Evolutionary conservation across 2,888 invertebrate genomes (phyloP).

Genomic region (Hermaeophaga mercurialis): DNA sequence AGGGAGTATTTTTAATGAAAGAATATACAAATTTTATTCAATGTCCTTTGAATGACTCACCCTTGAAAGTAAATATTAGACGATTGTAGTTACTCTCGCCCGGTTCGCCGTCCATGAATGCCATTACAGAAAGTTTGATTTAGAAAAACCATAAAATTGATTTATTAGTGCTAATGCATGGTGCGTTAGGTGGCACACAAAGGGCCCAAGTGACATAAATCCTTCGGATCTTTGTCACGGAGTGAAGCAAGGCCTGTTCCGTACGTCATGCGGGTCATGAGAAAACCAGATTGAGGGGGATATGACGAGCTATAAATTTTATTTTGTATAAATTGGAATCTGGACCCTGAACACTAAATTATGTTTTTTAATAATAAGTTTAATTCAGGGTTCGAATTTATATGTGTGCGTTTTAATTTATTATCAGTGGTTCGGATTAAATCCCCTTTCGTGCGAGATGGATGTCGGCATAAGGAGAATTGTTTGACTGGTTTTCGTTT

Average conservation of each 20-base stretch:
- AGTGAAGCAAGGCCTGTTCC: conserved; percentile 46
- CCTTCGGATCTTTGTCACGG: conserved; percentile 56
- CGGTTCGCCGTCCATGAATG: conserved; percentile 10
- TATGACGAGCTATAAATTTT: conserved; percentile 43
- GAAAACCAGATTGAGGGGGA: conserved; percentile 44
- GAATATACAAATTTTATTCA: too few relatives aligned
- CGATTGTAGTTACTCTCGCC: not conserved
- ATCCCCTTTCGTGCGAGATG: conserved; percentile 23
- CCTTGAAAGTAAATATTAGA: not conserved
- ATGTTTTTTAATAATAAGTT: conserved; percentile 38
- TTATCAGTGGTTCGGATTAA: conserved; percentile 33
- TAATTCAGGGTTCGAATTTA: conserved; percentile 26
- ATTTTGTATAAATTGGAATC: conserved; percentile 47
- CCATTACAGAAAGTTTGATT: conserved; percentile 52
- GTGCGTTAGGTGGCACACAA: conserved; percentile 58
- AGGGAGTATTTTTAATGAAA: too few relatives aligned
- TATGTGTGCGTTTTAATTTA: conserved; percentile 30
- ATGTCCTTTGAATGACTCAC: too few relatives aligned
- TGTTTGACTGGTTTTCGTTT: conserved; percentile 15
- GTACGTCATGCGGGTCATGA: conserved; percentile 45
- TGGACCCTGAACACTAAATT: conserved; percentile 35
- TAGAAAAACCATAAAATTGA: conserved; percentile 60
- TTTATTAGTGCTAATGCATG: conserved; percentile 58
- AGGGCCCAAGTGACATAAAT: conserved; percentile 58
- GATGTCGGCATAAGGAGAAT: conserved; percentile 13